phyloP scores from a whole-genome alignment of 2,888 invertebrate genomes.

The Lycophotia porphyrea region DNA sequence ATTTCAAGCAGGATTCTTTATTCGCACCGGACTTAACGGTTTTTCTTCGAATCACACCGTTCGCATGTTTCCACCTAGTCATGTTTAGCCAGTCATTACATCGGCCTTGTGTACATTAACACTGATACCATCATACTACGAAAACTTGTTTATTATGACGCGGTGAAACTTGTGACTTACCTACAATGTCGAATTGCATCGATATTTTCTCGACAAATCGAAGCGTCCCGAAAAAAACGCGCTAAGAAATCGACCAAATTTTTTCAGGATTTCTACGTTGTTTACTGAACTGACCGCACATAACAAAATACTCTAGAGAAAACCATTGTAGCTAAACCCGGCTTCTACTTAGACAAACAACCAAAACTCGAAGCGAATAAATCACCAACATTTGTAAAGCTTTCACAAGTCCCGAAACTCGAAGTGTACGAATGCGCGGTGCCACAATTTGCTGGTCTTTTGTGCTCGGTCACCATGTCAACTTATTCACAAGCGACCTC shows the following conservation, averaged over 20 bases:
- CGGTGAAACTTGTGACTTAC: constrained; percentile 1
- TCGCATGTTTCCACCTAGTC: constrained; percentile 30
- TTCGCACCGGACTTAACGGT: constrained; percentile 31
- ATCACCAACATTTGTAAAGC: constrained; percentile 60
- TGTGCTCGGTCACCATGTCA: constrained; percentile 72
- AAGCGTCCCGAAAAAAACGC: background rate
- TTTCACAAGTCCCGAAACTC: constrained; percentile 49
- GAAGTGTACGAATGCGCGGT: constrained; percentile 37
- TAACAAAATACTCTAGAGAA: constrained; percentile 31
- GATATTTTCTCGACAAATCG: background rate
- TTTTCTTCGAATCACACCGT: constrained; percentile 34
- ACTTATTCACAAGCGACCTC: constrained; percentile 66
- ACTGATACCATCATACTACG: constrained; percentile 32
- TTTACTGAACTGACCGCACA: background rate
- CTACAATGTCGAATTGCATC: too few species aligned
- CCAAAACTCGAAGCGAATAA: constrained; percentile 49
- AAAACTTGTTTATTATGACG: constrained; percentile 22
- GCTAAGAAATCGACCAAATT: background rate
- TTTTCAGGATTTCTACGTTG: background rate
- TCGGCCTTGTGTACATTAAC: constrained; percentile 36
- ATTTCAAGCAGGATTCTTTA: constrained; percentile 46
- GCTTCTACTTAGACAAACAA: constrained; percentile 46
- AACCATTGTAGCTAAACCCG: constrained; percentile 45
- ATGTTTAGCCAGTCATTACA: constrained; percentile 43
- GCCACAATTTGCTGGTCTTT: constrained; percentile 49